phyloP scores from a whole-genome alignment of 1,140 invertebrate species.

The Rhagoletis zephyria region DNA sequence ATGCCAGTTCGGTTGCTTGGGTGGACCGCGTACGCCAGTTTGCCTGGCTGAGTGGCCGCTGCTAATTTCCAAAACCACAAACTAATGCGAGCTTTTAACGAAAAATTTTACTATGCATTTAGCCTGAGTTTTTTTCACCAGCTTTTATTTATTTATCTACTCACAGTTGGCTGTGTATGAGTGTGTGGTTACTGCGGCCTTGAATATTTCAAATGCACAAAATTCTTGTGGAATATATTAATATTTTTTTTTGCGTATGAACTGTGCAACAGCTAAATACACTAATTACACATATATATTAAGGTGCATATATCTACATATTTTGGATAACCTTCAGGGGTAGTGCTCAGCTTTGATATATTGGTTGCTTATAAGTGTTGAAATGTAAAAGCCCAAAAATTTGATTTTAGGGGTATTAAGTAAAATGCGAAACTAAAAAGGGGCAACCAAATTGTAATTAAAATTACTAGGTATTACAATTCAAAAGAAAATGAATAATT shows the following conservation, averaged over 20 bases:
- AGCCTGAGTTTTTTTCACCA: background rate
- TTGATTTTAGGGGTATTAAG: background rate
- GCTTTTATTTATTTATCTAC: background rate
- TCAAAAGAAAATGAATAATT: background rate
- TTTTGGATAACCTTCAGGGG: background rate
- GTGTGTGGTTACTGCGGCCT: slow-evolving; percentile 2
- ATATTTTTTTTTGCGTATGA: background rate
- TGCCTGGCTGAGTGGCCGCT: background rate
- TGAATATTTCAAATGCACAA: slow-evolving; percentile 41
- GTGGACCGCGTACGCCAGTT: background rate
- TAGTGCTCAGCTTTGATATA: slow-evolving; percentile 22
- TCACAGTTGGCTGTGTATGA: background rate
- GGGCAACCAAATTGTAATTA: background rate
- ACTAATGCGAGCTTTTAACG: slow-evolving; percentile 42
- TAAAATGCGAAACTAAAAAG: background rate
- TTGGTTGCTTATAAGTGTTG: background rate
- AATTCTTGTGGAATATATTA: background rate
- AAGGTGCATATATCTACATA: background rate
- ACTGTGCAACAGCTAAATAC: background rate
- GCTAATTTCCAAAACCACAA: slow-evolving; percentile 46
- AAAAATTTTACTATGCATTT: slow-evolving; percentile 35
- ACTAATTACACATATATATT: background rate
- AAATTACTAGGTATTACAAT: background rate
- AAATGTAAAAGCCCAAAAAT: background rate
- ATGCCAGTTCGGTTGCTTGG: background rate